phyloP scores from a whole-genome alignment of 2,113 vertebrate genomes.

The Chionis minor region DNA sequence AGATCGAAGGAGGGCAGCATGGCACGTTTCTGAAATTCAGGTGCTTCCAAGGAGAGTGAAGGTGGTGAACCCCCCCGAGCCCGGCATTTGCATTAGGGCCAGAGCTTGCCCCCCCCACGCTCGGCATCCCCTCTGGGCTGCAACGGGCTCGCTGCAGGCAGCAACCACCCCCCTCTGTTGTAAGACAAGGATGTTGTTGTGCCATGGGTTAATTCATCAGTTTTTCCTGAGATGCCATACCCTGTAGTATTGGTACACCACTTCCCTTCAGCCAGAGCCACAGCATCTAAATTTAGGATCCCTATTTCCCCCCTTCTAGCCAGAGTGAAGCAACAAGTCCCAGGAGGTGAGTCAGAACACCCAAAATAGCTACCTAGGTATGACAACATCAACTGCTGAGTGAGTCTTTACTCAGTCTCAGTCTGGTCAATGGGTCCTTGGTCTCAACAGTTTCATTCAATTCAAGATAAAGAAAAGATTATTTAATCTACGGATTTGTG shows the following conservation, averaged over 20 bases:
- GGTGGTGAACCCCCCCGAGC: neutral
- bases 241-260: neutral
- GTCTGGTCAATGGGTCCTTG: neutral
- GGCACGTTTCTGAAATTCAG: neutral
- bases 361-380: slow-evolving; percentile 2
- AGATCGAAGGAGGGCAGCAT: neutral
- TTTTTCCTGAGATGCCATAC: neutral
- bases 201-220: neutral
- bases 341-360: slow-evolving; percentile 14
- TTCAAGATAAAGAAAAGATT: neutral
- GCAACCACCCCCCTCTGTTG: neutral
- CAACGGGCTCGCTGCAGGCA: neutral
- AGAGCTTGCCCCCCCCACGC: fast-evolving
- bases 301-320: neutral
- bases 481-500: neutral
- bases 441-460: neutral
- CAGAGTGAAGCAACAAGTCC: neutral
- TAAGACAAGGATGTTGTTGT: neutral
- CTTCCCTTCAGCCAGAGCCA: neutral
- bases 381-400: neutral
- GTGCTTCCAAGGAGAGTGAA: neutral
- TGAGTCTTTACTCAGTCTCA: neutral
- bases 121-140: neutral
- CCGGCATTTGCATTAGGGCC: fast-evolving
- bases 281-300: slow-evolving; percentile 35